Percentiles rank a stretch among this genome's conserved stretches.
Conservation (phyloP, 2,113 vertebrate genomes). For the Myotis brandtii region DNA sequence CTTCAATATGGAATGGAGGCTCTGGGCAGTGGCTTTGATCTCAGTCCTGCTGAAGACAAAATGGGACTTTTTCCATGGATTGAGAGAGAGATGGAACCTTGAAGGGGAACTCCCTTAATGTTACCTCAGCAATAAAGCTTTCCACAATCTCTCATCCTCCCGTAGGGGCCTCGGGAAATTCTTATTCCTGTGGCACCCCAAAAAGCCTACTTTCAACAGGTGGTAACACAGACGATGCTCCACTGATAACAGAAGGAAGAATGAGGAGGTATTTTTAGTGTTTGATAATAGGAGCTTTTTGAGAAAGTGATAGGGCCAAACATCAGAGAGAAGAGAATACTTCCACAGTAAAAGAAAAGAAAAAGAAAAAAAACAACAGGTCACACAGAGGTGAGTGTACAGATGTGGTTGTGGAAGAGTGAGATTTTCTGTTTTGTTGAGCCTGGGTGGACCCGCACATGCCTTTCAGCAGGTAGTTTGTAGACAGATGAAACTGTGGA, state of each 20-base stretch:
- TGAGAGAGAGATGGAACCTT: background rate
- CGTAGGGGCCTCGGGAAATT: background rate
- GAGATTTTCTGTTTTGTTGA: background rate
- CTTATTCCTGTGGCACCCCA: background rate
- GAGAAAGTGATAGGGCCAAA: background rate
- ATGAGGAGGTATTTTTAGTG: background rate
- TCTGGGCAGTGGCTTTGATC: background rate
- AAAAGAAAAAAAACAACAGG: background rate
- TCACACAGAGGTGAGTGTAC: fast-evolving
- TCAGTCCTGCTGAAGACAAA: background rate
- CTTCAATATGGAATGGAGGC: background rate
- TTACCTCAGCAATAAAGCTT: background rate
- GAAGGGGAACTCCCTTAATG: background rate
- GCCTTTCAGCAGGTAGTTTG: background rate
- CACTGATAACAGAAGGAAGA: background rate
- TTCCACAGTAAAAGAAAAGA: background rate
- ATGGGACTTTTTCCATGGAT: background rate
- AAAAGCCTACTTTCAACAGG: too few relatives aligned
- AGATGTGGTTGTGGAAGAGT: fast-evolving
- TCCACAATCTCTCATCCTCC: background rate
- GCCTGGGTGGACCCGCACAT: background rate
- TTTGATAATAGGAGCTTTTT: background rate
- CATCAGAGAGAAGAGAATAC: background rate
- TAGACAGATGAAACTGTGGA: background rate
- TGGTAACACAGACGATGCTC: background rate